phyloP scores from a whole-genome alignment of 2,797 vertebrate species.

The Centropyge bicolor region DNA sequence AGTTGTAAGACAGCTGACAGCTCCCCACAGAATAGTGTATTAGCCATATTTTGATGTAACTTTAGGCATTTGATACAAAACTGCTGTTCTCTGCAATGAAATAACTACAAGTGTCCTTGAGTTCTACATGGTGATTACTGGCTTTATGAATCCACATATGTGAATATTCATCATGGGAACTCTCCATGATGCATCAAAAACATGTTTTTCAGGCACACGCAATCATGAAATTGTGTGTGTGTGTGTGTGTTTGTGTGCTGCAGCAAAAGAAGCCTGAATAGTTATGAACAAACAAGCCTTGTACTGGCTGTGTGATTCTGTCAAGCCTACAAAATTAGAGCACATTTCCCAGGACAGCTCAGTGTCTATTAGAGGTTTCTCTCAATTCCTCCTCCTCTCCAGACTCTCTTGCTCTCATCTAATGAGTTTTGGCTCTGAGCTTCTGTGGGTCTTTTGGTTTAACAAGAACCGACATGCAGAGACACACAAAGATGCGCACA shows the following conservation, averaged over 20 bases:
- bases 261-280: slow-evolving; percentile 51
- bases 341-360: slow-evolving; percentile 73
- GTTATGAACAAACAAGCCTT: slow-evolving; percentile 74
- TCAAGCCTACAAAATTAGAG: slow-evolving; percentile 66
- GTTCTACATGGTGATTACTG: background rate
- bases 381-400: slow-evolving; percentile 55
- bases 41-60: background rate
- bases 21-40: background rate
- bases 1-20: background rate
- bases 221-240: slow-evolving; percentile 16
- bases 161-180: slow-evolving; percentile 23
- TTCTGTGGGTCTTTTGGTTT: slow-evolving; percentile 57
- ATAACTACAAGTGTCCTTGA: background rate
- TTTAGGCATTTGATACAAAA: background rate
- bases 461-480: slow-evolving; percentile 48
- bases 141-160: slow-evolving; percentile 13
- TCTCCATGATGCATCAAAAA: slow-evolving; percentile 20
- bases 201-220: slow-evolving; percentile 20
- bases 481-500: slow-evolving; percentile 41
- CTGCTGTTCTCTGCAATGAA: background rate
- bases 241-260: slow-evolving; percentile 26
- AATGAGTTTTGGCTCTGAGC: slow-evolving; percentile 76
- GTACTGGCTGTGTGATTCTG: slow-evolving; percentile 64
- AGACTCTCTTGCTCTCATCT: slow-evolving; percentile 56
- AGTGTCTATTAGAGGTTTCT: slow-evolving; percentile 68